Conservation (phyloP, 1,140 invertebrate species). For the Heliconius eleuchia region DNA sequence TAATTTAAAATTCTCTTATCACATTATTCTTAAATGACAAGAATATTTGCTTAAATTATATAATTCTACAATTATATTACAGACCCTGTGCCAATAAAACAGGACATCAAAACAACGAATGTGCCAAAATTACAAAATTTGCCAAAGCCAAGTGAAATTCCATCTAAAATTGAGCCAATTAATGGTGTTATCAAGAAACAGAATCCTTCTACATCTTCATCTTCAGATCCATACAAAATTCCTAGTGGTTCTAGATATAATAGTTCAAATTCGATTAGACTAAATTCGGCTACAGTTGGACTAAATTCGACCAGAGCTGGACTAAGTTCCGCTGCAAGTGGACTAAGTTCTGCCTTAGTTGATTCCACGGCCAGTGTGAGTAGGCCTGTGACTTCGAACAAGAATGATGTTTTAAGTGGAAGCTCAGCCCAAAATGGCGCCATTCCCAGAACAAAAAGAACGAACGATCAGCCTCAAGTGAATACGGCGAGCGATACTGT, state of each 20-base stretch:
- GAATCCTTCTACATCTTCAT: background rate
- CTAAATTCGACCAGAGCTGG: background rate
- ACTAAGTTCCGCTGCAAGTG: background rate
- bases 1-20: background rate
- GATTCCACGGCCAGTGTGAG: background rate
- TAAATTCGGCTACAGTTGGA: background rate
- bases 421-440: constrained; percentile 32
- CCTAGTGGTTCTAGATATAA: background rate
- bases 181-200: constrained; percentile 5
- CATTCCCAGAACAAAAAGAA: constrained; percentile 52
- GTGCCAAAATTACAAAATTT: constrained; percentile 29
- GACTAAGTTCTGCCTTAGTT: background rate
- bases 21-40: background rate
- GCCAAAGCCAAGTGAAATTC: constrained; percentile 13
- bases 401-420: background rate
- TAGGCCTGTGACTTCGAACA: background rate
- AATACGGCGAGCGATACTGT: constrained; percentile 43
- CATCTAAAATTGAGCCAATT: background rate
- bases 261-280: background rate
- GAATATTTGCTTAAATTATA: background rate
- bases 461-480: constrained; percentile 63
- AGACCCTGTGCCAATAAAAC: constrained; percentile 50
- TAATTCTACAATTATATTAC: constrained; percentile 22
- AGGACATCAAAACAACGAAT: constrained; percentile 32
- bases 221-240: background rate